Evolutionary conservation across 2,797 vertebrate genomes (phyloP), one percentile per base, ranked within the genome.

Genomic region (Austrolebias charrua): DNA sequence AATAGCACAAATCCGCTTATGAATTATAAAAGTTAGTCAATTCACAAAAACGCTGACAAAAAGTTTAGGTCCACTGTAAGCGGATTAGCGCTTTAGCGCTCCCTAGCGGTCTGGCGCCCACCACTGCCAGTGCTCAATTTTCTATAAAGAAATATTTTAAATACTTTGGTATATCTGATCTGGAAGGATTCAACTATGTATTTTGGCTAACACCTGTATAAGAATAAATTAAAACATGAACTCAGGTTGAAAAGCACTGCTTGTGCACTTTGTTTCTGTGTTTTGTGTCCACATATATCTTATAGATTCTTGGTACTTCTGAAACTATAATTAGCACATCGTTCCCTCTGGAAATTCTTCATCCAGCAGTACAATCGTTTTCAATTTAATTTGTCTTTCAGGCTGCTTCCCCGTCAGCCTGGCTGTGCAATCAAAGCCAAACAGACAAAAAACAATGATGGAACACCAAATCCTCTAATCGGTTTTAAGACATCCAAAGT

Each of bases 191-290:
- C 70, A 65, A 61, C 69, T 55, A 87, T 89, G 77, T 77, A 91
- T 92, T 85, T 91, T 90, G 86, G 79, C 86, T 88, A 87, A 89
- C 88, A 86, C 85, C 80, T 75, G 80, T 68, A 77, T 46, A 43
- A 69, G 73, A 24, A 24, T 24, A 24, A 24, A 24, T 9, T 35
- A 9, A 35, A 33, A 33, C 31, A 33, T 5, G 8, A 33, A 4
- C 24, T 24, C 24, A 24, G 24, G 24, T 24, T 24, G 24, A 33
- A 33, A 35, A 6, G 10, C 10, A 35, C 10, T 35, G 33, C 6
- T 8, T 35, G 5, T 35, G 33, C 2, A 9, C 33, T 35, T 5
- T 24, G 14, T 60, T 64, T 66, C 13, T 40, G 42, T 47, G n/a
- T 68, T 60, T 55, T 44, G 28, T 50, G 38, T 44, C 1, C n/a